Evolutionary conservation across 2,888 invertebrate species (phyloP), one percentile per base, ranked within the genome.

Genomic region (Ophioninae sp.): DNA sequence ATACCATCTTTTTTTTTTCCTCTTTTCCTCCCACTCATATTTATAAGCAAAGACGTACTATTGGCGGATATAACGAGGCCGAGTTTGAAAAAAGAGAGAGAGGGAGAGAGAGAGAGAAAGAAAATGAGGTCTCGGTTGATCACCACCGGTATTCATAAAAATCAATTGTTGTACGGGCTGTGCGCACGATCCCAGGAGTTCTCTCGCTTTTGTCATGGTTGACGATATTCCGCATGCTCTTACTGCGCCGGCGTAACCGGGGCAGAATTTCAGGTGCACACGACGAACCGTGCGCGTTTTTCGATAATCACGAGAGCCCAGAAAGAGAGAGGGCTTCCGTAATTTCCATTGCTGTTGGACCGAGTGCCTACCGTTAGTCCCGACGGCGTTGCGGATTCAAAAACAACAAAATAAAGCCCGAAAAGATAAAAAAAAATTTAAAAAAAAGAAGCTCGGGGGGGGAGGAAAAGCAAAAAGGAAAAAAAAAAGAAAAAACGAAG

Each of bases 251-350:
- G n/a, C 51, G 23, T 56, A 80, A 80, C 30, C 56, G 23, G 69
- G 69, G 74, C 63, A 63, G 22, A 73, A 23, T 80, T 63, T 51
- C 51, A 72, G 64, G 79, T 72, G 58, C 67, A 44, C 30, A 30
- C 30, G 30, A 51, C 58, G 59, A 30, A 37, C 64, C 44, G 41
- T 51, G 74, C 61, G 39, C n/a, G 20, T 44, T 58, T 58, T 67
- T 63, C 72, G 65, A 65, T 56, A 59, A 79, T 76, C 65, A 51
- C 64, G 59, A n/a, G 63, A 73, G 74, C 71, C 71, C 37, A 56
- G 37, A 77, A 64, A 37, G 44, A 30, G 44, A 30, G 30, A 30
- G 59, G 56, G 67, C 23, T 10, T 44, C 61, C n/a, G 39, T 59
- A 37, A 37, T 67, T 41, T 69, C 30, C 44, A 64, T 69, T 56